These are phyloP conservation scores for Sitobion miscanthi DNA, from an alignment of 1,140 invertebrate genomes.

Conservation along the genomic window DNA sequence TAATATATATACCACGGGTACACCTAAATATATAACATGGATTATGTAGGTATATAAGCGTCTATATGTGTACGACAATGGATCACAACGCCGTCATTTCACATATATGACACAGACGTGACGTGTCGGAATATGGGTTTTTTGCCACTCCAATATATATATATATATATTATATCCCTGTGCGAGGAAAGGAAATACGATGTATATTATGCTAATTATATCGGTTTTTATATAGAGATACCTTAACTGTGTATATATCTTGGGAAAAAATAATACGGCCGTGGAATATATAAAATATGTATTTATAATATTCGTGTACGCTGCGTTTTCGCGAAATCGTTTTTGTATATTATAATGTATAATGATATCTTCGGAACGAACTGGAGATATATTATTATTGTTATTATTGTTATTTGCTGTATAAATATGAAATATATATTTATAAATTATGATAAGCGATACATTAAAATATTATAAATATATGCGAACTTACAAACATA, in stretches of 20 bases:
- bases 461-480: neutral
- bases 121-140: neutral
- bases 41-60: neutral
- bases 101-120: neutral
- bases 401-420: neutral
- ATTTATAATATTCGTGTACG: too few relatives aligned
- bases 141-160: neutral
- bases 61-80: neutral
- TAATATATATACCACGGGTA: neutral
- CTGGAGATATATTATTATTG: neutral
- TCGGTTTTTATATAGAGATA: neutral
- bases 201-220: constrained; percentile 11
- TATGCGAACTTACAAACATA: neutral
- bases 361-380: neutral
- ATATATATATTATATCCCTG: neutral
- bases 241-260: neutral
- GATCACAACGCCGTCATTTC: neutral
- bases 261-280: neutral
- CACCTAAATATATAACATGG: neutral
- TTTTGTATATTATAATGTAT: neutral
- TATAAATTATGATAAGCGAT: neutral
- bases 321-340: neutral
- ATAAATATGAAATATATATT: constrained; percentile 12
- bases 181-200: neutral
- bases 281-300: neutral